Conservation (phyloP, 1,140 invertebrate species). For the Drosophila bifasciata region DNA sequence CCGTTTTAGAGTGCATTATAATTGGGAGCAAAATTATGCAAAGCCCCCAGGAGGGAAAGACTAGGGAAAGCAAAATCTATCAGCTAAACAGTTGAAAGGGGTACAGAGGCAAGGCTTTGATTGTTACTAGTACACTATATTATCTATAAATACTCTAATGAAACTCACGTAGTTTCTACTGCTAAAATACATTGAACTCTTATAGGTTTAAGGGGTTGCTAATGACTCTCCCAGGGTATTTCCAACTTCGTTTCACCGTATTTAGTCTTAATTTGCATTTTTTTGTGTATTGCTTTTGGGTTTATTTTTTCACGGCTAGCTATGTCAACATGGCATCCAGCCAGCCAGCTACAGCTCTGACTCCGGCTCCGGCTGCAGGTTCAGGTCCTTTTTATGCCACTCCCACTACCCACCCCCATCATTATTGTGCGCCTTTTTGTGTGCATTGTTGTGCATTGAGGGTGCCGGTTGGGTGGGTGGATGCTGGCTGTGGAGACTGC, state of each 20-base stretch:
- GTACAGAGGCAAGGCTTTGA: too few relatives aligned
- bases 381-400: slow-evolving; percentile 3
- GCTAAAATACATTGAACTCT: too few relatives aligned
- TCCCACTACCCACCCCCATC: slow-evolving; percentile 24
- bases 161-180: too few relatives aligned
- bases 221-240: neutral
- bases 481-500: neutral
- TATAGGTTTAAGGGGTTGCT: too few relatives aligned
- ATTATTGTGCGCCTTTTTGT: slow-evolving; percentile 73
- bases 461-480: slow-evolving; percentile 6
- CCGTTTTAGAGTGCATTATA: too few relatives aligned
- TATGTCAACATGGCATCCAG: slow-evolving; percentile 71
- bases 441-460: slow-evolving; percentile 72
- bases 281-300: slow-evolving; percentile 3
- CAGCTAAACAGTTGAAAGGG: too few relatives aligned
- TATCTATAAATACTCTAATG: too few relatives aligned
- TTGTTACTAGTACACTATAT: too few relatives aligned
- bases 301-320: slow-evolving; percentile 25
- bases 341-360: slow-evolving; percentile 19
- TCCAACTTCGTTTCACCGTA: neutral
- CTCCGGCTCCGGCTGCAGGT: slow-evolving; percentile 5
- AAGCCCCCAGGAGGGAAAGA: too few relatives aligned
- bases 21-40: too few relatives aligned
- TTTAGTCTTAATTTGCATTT: slow-evolving; percentile 26
- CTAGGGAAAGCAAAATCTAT: too few relatives aligned